Evolutionary conservation across 2,113 vertebrate genomes (phyloP).

Genomic region (Bubo blakistoni): DNA sequence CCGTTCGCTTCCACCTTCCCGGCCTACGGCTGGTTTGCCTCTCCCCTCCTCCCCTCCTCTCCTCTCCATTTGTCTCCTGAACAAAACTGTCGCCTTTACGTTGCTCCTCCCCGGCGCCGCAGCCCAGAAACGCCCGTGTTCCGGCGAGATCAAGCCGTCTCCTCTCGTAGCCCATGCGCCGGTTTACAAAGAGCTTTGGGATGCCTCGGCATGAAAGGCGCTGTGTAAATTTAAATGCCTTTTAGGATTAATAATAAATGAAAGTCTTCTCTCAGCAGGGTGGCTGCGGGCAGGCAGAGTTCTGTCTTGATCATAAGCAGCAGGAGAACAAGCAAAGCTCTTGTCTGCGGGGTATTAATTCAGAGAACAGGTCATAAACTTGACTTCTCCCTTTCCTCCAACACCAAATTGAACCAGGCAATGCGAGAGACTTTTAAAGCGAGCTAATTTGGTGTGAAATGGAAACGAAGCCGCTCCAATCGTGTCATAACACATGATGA

Average conservation of each 20-base stretch:
- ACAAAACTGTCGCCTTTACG: neutral
- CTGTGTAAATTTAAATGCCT: neutral
- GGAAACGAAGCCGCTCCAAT: neutral
- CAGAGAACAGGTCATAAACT: neutral
- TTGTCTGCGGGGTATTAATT: neutral
- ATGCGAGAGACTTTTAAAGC: neutral
- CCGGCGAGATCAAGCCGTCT: neutral
- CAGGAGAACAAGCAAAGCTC: neutral
- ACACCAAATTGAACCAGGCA: neutral
- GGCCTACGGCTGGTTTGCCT: neutral
- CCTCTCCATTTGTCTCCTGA: neutral
- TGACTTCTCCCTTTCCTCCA: neutral
- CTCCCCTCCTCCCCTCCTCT: neutral
- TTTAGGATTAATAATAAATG: neutral
- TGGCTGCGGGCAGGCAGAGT: neutral
- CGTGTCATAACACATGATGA: accelerated
- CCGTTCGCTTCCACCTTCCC: neutral
- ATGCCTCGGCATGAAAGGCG: neutral
- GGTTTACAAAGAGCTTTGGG: neutral
- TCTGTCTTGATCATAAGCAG: neutral
- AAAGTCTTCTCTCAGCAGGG: neutral
- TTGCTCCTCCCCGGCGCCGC: neutral
- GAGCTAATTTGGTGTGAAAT: neutral
- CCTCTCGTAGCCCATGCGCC: neutral
- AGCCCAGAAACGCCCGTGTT: neutral